Base-by-base conservation (phyloP, 1,140 invertebrate species). In the Listronotus oregonensis region DNA sequence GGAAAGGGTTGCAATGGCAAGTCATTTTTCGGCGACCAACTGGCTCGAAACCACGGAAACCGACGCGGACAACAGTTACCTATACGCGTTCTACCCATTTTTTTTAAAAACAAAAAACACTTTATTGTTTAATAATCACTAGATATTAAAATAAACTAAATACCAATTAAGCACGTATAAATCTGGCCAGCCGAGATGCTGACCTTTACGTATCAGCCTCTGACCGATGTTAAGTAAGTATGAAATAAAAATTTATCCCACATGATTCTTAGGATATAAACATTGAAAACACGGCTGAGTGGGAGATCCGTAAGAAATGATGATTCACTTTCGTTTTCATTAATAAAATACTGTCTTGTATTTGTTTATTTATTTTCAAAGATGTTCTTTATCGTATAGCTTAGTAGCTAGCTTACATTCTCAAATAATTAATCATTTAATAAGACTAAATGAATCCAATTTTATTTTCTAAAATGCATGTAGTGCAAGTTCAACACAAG, bases 1-100 rank as follows among this genome's bases (percentile, higher is more conserved):
- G 75, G 73, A 27, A 75, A 57, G 9, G 66, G 58, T 21, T 75
- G 69, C 37, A 73, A 49, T 18, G 52, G 51, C 5, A 67, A 44
- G 18, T 73, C 73, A 11, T 66, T 49, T 51, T 73, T 72, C 3
- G 62, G 68, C 0, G 43, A 67, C 64, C 64, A 71, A 44, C 50
- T 67, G 10, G 58, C 58, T 11, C 70, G 39, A 65, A 68, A 68
- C 66, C 66, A 58, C 31, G 60, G 49, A 43, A 59, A 56, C 7
- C 64, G 10, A 11, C 56, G 46, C 7, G 52, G 62, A 47, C 72
- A 73, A 57, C 70, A 70, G 44, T 60, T 59, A 6, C 34, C 14
- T 34, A 58, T 18, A 54, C 43, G 51, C 31, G 11, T 57, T 44
- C 67, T 31, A 64, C 31, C 62, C 71, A 70, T 71, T 63, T 59